Evolutionary conservation across 2,113 vertebrate genomes (phyloP).

Genomic region (Mionectes macconnelli): DNA sequence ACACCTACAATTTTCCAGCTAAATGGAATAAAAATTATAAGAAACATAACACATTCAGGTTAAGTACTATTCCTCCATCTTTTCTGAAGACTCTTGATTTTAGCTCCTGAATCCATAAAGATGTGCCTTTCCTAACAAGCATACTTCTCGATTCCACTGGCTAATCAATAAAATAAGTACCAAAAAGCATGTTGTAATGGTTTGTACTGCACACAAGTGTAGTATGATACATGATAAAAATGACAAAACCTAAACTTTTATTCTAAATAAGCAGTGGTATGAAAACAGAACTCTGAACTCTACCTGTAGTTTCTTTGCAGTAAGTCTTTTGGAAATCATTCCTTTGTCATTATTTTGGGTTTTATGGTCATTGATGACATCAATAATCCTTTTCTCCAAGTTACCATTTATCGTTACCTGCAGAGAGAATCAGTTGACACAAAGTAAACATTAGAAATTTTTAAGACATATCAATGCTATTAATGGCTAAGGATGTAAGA

Average conservation of each 20-base stretch:
- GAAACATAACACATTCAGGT: background rate
- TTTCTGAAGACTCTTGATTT: background rate
- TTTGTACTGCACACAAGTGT: background rate
- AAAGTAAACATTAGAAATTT: background rate
- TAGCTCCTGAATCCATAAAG: background rate
- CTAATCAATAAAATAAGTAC: background rate
- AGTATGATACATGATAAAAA: background rate
- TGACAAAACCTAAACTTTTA: background rate
- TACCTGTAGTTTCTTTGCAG: slow-evolving; percentile 93
- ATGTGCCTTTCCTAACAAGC: background rate
- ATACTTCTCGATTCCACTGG: background rate
- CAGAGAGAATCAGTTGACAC: background rate
- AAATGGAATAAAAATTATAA: background rate
- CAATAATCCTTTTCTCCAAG: slow-evolving; percentile 92
- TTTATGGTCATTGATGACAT: slow-evolving; percentile 90
- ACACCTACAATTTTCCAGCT: background rate
- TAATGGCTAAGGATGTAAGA: background rate
- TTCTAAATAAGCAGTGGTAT: background rate
- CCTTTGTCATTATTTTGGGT: slow-evolving; percentile 84
- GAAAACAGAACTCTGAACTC: background rate
- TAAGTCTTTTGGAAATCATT: slow-evolving; percentile 90
- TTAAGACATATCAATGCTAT: background rate
- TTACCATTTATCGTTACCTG: slow-evolving; percentile 90
- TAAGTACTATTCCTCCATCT: background rate
- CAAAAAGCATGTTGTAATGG: background rate